phyloP scores from a whole-genome alignment of 2,888 invertebrate species.

The Drosophila demipolita region DNA sequence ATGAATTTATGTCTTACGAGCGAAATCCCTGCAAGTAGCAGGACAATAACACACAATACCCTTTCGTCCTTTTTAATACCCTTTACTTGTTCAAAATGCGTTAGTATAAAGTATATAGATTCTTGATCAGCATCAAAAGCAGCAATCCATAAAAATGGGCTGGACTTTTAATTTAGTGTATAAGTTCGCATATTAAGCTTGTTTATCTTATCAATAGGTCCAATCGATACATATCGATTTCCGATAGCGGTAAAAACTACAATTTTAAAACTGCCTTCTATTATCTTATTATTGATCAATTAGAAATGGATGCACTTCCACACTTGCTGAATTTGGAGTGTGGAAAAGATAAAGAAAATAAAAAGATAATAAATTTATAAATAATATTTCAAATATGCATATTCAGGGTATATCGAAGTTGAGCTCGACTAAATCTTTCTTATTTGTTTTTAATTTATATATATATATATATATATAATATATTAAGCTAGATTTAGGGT shows the following conservation, averaged over 20 bases:
- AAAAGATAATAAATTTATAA: not conserved
- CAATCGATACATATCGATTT: not conserved
- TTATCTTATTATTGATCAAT: not conserved
- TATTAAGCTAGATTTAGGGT: not conserved
- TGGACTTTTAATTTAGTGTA: not conserved
- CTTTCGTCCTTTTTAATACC: not conserved
- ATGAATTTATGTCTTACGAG: not conserved
- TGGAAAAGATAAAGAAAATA: not conserved
- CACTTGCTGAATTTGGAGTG: not conserved
- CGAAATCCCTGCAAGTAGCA: constrained; percentile 10
- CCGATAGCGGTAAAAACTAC: not conserved
- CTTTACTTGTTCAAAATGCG: not conserved
- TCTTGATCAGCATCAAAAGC: not conserved
- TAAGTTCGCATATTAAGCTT: not conserved
- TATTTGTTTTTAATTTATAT: too few species aligned
- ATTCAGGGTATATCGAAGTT: too few species aligned
- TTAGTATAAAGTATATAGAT: not conserved
- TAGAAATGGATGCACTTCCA: not conserved
- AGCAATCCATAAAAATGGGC: not conserved
- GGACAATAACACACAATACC: not conserved
- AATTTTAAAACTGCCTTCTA: too few species aligned
- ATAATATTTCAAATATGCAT: too few species aligned
- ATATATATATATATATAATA: not conserved
- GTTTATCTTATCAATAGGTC: not conserved
- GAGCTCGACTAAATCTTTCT: too few species aligned